Conservation (phyloP, 2,113 vertebrate genomes). For the Dunckerocampus dactyliophorus region DNA sequence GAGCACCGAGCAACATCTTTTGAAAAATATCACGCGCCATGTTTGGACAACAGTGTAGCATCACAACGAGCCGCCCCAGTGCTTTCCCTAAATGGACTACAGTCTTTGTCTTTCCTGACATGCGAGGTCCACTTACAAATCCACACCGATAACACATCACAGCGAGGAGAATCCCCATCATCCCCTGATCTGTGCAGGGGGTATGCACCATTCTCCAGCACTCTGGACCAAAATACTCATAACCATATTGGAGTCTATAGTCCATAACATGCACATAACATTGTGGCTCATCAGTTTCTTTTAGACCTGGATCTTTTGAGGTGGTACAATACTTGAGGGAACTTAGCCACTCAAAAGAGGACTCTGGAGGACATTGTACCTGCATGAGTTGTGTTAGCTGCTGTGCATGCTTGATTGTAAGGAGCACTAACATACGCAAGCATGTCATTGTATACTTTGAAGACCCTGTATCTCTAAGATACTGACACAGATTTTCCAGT, state of each 20-base stretch:
- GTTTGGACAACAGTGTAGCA: slow-evolving; percentile 63
- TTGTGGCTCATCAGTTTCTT: not conserved
- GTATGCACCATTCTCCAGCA: slow-evolving; percentile 62
- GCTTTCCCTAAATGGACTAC: slow-evolving; percentile 69
- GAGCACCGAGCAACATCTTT: slow-evolving; percentile 74
- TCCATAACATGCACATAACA: slow-evolving; percentile 77
- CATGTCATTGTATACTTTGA: slow-evolving; percentile 42
- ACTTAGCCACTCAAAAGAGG: slow-evolving; percentile 81
- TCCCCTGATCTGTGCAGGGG: slow-evolving; percentile 70
- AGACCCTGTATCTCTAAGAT: slow-evolving; percentile 30
- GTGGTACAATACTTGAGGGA: slow-evolving; percentile 76
- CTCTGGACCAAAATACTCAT: slow-evolving; percentile 79
- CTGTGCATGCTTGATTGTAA: slow-evolving; percentile 71
- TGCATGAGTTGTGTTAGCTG: slow-evolving; percentile 61
- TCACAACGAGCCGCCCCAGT: slow-evolving; percentile 76
- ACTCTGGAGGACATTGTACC: slow-evolving; percentile 38
- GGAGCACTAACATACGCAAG: slow-evolving; percentile 55
- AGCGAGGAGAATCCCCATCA: slow-evolving; percentile 77
- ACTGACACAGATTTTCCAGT: slow-evolving; percentile 47
- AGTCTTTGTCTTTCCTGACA: slow-evolving; percentile 68
- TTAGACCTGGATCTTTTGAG: slow-evolving; percentile 16
- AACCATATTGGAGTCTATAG: slow-evolving; percentile 70
- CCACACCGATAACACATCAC: slow-evolving; percentile 74
- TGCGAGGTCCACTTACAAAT: slow-evolving; percentile 69
- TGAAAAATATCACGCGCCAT: slow-evolving; percentile 53